phyloP scores from a whole-genome alignment of 2,888 invertebrate species.

The Gandaritis pyraliata region DNA sequence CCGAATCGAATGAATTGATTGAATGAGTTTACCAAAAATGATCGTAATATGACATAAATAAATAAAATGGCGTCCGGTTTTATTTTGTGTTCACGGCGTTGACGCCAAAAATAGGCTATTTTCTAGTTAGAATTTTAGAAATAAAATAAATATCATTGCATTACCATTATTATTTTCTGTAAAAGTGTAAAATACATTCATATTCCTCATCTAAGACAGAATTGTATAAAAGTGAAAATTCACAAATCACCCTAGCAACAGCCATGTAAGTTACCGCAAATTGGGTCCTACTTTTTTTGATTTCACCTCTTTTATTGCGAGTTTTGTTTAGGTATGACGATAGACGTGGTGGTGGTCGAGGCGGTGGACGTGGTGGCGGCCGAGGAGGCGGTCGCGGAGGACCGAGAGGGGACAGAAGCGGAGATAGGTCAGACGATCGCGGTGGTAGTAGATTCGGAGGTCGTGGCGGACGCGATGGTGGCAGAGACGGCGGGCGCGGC shows the following conservation, averaged over 20 bases:
- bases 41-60: no score
- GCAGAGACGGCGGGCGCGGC: slow-evolving; percentile 55
- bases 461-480: slow-evolving; percentile 58
- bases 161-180: background rate
- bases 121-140: no score
- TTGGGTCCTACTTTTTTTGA: slow-evolving; percentile 9
- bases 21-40: no score
- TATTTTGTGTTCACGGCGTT: slow-evolving; percentile 35
- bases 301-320: slow-evolving; percentile 23
- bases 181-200: background rate
- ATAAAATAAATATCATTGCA: background rate
- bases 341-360: slow-evolving; percentile 79
- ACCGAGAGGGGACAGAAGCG: slow-evolving; percentile 65
- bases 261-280: slow-evolving; percentile 59
- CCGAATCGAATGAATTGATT: no score
- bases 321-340: slow-evolving; percentile 77
- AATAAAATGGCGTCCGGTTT: slow-evolving; percentile 54
- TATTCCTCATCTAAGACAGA: background rate
- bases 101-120: slow-evolving; percentile 1
- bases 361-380: slow-evolving; percentile 63
- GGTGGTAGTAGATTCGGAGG: slow-evolving; percentile 65
- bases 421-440: slow-evolving; percentile 73
- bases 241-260: slow-evolving; percentile 26
- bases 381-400: slow-evolving; percentile 66
- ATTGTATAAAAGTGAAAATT: slow-evolving; percentile 14